phyloP scores from a whole-genome alignment of 1,140 invertebrate genomes.

The Acromyrmex echinatior region DNA sequence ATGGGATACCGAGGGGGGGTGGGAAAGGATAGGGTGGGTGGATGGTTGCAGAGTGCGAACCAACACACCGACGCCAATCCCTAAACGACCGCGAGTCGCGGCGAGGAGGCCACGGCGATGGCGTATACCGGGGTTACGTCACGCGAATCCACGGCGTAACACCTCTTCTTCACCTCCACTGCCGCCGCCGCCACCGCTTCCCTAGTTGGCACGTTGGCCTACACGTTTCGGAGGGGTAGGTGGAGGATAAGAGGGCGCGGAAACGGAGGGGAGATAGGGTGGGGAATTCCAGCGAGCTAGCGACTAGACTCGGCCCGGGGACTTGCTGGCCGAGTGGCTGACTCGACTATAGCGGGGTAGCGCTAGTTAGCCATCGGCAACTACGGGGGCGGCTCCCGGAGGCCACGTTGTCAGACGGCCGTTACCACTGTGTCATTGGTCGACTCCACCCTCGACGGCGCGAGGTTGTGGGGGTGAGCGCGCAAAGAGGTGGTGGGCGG shows the following conservation, averaged over 20 bases:
- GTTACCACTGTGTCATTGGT: conserved; percentile 84
- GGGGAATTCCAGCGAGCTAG: conserved; percentile 69
- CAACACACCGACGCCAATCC: conserved; percentile 65
- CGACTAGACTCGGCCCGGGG: conserved; percentile 75
- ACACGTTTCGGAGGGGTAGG: conserved; percentile 29
- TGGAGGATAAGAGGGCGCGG: conserved; percentile 49
- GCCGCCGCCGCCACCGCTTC: conserved; percentile 17
- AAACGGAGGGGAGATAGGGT: conserved; percentile 44
- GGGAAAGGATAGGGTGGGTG: conserved; percentile 31
- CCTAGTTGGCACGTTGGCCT: conserved; percentile 71
- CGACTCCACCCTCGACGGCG: conserved; percentile 79
- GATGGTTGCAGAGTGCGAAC: conserved; percentile 55
- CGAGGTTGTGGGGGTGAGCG: conserved; percentile 58
- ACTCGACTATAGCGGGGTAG: conserved; percentile 76
- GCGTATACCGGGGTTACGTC: conserved; percentile 64
- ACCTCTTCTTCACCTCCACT: conserved; percentile 61
- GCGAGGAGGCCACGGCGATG: conserved; percentile 66
- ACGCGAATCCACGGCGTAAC: conserved; percentile 66
- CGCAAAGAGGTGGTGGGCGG: conserved; percentile 73
- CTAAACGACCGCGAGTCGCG: conserved; percentile 69
- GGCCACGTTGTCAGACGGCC: conserved; percentile 82
- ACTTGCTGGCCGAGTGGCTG: conserved; percentile 86
- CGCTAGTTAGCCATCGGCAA: conserved; percentile 82
- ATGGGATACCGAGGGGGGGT: conserved; percentile 7
- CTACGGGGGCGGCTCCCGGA: conserved; percentile 79